Base-by-base conservation (phyloP, 2,888 invertebrate genomes). In the Craniophora ligustri region DNA sequence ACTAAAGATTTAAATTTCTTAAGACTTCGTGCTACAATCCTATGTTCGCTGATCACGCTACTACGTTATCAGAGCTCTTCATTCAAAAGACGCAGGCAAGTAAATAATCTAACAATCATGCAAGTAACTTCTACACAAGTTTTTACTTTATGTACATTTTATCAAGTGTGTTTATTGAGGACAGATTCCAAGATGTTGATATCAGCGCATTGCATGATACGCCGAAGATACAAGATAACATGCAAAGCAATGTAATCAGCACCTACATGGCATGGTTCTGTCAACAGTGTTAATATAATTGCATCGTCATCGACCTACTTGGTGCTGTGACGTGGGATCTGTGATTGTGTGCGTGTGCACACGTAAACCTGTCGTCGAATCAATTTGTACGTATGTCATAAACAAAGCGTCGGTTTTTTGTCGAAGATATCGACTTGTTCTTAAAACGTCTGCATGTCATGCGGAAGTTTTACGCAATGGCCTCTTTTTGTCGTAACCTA, bases 271-370 rank as follows among this genome's bases (percentile, higher is more conserved):
- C 60, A 64, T 36, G 48, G 48, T 57, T 59, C 48, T 62, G 71
- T 67, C 62, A 69, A 67, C 67, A 61, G 34, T 60, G 51, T 51
- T 44, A 30, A 54, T 54, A 41, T n/a, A n/a, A n/a, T 64, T 71
- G 66, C 70, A 59, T 66, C 67, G 69, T 76, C 76, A 71, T 56
- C 66, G 66, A 61, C 66, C 67, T 66, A 70, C 67, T 72, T 54
- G 51, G 38, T 42, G 55, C 38, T 40, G 63, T 75, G 70, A 76
- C 72, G 74, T 60, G 40, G 28, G 31, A 32, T 34, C 10, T 47
- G 16, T 28, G 39, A 28, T 36, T 38, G 62, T 42, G 46, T 44
- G n/a, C n/a, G n/a, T 18, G 19, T 32, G 34, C 19, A 42, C 39
- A 44, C 23, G 15, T 30, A 21, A 44, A 49, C 58, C 53, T 67